These are phyloP conservation scores for Trogon melanurus DNA, from an alignment of 2,113 vertebrate species.

Conservation along the genomic window DNA sequence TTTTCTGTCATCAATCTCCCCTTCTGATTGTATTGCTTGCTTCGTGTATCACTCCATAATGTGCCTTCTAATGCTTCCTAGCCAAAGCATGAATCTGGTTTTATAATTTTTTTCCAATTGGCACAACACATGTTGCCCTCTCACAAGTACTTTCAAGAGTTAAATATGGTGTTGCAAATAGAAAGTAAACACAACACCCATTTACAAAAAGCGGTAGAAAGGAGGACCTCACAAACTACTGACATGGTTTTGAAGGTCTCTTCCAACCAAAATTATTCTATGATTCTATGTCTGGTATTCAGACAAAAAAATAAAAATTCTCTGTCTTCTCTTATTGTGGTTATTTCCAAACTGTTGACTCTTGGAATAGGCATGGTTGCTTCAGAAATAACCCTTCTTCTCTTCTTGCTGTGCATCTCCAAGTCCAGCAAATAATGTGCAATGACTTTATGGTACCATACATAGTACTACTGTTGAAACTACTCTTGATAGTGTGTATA, in stretches of 20 bases:
- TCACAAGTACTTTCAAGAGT: neutral
- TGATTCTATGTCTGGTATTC: neutral
- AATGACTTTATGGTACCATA: neutral
- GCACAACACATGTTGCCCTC: neutral
- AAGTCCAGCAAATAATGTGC: neutral
- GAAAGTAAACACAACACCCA: neutral
- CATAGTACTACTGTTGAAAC: neutral
- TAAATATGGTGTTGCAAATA: neutral
- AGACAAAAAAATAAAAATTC: neutral
- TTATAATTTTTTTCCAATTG: neutral
- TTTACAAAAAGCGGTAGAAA: no score
- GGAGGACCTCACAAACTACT: no score
- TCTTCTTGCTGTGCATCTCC: neutral
- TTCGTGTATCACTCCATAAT: neutral
- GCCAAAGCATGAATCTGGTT: neutral
- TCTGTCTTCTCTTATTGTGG: neutral
- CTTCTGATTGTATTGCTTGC: neutral
- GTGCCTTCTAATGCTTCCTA: neutral
- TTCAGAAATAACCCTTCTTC: neutral
- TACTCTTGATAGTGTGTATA: neutral
- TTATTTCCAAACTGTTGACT: neutral
- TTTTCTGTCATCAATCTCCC: neutral
- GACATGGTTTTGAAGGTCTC: no score
- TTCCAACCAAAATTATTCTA: no score
- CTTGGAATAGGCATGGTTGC: neutral